Evolutionary conservation across 2,888 invertebrate genomes (phyloP), one percentile per base, ranked within the genome.

Genomic region (Hymenopus coronatus): DNA sequence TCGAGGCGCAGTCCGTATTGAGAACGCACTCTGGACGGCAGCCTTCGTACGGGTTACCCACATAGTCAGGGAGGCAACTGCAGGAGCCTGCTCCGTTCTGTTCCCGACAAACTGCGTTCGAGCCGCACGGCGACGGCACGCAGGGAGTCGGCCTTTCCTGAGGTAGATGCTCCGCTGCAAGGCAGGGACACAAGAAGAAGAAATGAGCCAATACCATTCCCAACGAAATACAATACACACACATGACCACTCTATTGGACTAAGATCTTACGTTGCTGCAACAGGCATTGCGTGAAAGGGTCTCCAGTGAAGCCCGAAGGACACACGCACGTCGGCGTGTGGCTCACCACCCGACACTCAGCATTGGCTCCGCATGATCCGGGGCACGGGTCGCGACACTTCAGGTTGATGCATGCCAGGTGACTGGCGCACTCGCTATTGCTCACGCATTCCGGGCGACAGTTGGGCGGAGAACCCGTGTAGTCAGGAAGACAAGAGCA

Each of bases 401-500:
- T 94, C 90, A 94, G 93, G 90, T 93, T 92, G 7, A 96, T 94
- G 92, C 97, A 97, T 84, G 97, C 96, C 92, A 95, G 93, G 91
- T 96, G 95, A 91, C 95, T 95, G 1, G 95, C 91, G 92, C 97
- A 97, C 92, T 97, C 97, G 46, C 96, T 94, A 92, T 95, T 97
- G 2, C 95, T 94, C 25, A 92, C 95, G 92, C 97, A 97, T 93
- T 97, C 96, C 9, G 96, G 96, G 91, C 96, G 94, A 92, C 96
- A 96, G 91, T 96, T 96, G 54, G 97, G 97, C 70, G 97, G 97
- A n/a, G 95, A 94, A 89, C 97, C 97, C 90, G 96, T 94, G 92
- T 95, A 97, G 89, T 95, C 95, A 88, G 95, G 94, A 91, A 95
- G 92, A 92, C 97, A 97, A 87, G 95, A 95, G 92, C 97, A 97